Evolutionary conservation across 2,797 vertebrate genomes (phyloP), one percentile per base, ranked within the genome.

Genomic region (Catharus ustulatus): DNA sequence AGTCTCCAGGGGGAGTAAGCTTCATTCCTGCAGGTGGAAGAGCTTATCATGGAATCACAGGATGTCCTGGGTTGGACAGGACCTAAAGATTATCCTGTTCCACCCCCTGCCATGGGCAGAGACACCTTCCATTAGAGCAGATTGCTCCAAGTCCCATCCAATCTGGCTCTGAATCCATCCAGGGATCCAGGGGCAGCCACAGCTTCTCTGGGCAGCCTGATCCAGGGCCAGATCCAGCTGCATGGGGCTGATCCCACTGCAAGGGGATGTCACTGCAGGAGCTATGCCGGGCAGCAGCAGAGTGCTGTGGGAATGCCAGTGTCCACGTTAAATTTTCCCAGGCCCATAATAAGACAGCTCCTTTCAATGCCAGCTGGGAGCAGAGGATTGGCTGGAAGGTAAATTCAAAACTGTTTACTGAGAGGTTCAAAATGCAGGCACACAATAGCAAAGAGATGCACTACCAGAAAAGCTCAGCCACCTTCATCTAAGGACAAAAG

Each of bases 241-340:
- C 79, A 13, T 1, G 17, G 1, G 1, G 38, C 40, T 83, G 72
- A 54, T 83, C 24, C 36, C 54, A 26, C 6, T 2, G 13, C 68
- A 58, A 29, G 22, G 34, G 22, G 38, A 13, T 49, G 22, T 26
- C 57, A 46, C 0, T 32, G 77, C 57, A 63, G 38, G 51, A 63
- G 13, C 58, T 13, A 13, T 7, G 54, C 22, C 45, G 71, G 32
- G 45, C 1, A 3, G 69, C 26, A 52, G 51, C 12, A 68, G 8
- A 2, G 5, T 22, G 20, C 10, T 15, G 19, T 5, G 2, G n/a
- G 5, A 75, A 29, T 29, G 66, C 36, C 55, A 51, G 27, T 3
- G 5, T 3, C 14, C 72, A 55, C 0, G 0, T 11, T 15, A 57
- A 40, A 54, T 20, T 27, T 38, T 15, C n/a, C 34, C n/a, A 38